Conservation (phyloP, 2,888 invertebrate species). For the Ormyrus labotus region DNA sequence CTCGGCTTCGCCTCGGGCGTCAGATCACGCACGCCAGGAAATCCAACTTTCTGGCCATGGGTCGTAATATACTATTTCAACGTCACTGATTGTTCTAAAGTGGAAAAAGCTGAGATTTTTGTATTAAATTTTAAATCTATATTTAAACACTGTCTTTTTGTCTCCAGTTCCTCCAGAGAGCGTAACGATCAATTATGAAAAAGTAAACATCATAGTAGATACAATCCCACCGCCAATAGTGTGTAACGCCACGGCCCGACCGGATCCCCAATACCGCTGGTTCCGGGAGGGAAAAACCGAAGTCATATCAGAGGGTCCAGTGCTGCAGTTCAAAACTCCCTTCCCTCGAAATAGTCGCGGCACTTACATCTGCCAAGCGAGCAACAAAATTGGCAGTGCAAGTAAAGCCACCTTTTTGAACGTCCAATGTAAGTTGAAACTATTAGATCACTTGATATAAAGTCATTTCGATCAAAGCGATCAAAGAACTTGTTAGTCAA, state of each 20-base stretch:
- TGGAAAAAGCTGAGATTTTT: background rate
- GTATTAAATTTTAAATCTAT: background rate
- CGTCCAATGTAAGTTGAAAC: constrained; percentile 86
- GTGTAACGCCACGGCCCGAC: constrained; percentile 82
- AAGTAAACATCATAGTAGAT: constrained; percentile 78
- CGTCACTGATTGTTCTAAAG: background rate
- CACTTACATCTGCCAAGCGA: constrained; percentile 87
- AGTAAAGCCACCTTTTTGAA: constrained; percentile 84
- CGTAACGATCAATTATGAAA: constrained; percentile 82
- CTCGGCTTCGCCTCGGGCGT: too few species aligned
- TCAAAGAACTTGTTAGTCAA: background rate
- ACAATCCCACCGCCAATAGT: constrained; percentile 79
- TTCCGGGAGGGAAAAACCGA: constrained; percentile 79
- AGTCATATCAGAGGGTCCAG: constrained; percentile 76
- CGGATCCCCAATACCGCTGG: constrained; percentile 86
- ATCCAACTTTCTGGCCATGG: too few species aligned
- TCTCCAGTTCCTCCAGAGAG: constrained; percentile 88
- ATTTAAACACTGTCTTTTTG: constrained; percentile 25
- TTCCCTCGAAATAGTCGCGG: constrained; percentile 85
- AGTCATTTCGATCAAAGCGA: background rate
- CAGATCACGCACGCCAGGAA: too few species aligned
- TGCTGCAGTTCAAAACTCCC: constrained; percentile 81
- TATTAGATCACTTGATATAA: background rate
- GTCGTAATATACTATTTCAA: too few species aligned
- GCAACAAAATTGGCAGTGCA: constrained; percentile 87